Evolutionary conservation across 2,797 vertebrate genomes (phyloP).

Genomic region (Sandelia bainsii): DNA sequence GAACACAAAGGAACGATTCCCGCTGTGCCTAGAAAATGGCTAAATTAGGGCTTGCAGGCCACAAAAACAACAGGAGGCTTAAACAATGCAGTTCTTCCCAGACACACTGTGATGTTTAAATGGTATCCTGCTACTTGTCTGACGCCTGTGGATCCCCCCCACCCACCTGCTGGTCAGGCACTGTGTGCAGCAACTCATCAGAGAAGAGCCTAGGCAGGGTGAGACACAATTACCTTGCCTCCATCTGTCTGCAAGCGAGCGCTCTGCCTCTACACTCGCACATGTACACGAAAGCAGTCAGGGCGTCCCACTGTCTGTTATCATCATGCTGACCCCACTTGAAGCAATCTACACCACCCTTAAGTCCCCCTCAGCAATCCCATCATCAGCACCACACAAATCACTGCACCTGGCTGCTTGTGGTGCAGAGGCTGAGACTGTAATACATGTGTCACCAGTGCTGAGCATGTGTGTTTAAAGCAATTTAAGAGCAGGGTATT

Average conservation of each 20-base stretch:
- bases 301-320: constrained; percentile 31
- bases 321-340: constrained; percentile 37
- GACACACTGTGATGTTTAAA: constrained; percentile 60
- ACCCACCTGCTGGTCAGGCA: constrained; percentile 42
- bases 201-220: constrained; percentile 40
- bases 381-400: constrained; percentile 48
- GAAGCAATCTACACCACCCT: constrained; percentile 30
- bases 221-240: constrained; percentile 70
- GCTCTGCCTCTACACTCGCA: constrained; percentile 27
- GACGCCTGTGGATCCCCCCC: constrained; percentile 48
- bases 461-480: constrained; percentile 41
- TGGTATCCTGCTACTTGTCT: constrained; percentile 48
- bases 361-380: constrained; percentile 32
- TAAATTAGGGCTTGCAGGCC: constrained; percentile 15
- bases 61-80: constrained; percentile 17
- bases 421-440: neutral
- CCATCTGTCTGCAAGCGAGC: constrained; percentile 54
- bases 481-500: constrained; percentile 3
- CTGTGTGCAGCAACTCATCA: constrained; percentile 56
- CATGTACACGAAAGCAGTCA: constrained; percentile 23
- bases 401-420: constrained; percentile 40
- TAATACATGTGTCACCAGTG: constrained; percentile 12
- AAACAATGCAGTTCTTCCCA: constrained; percentile 17
- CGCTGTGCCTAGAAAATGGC: constrained; percentile 4
- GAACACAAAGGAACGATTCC: constrained; percentile 18